A percentile compares a stretch with the other conserved stretches of the same genome.
Conservation (phyloP, 2,113 vertebrate genomes). For the Anguilla japonica region DNA sequence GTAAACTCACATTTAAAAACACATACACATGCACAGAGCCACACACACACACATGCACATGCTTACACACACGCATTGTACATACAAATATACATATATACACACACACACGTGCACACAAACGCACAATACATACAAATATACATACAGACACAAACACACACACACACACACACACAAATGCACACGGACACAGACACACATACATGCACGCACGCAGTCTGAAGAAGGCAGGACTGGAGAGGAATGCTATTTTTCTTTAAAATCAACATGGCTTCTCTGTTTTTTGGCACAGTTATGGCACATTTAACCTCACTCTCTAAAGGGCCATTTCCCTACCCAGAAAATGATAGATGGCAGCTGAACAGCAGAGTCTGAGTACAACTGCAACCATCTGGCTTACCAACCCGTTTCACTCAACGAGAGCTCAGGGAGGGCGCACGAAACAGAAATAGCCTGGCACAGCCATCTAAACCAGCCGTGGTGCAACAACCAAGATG, state of each 20-base stretch:
- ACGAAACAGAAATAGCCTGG: not conserved
- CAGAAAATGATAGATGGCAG: constrained; percentile 3
- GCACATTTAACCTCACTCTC: not conserved
- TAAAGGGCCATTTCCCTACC: not conserved
- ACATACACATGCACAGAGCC: not conserved
- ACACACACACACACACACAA: not conserved
- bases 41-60: not conserved
- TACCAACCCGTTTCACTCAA: not conserved
- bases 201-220: not conserved
- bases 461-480: not conserved
- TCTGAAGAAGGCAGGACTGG: not conserved
- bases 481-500: not conserved
- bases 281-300: not conserved
- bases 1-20: too few relatives aligned
- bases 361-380: not conserved
- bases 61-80: not conserved
- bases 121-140: not conserved
- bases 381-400: not conserved
- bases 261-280: constrained; percentile 1
- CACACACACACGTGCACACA: not conserved
- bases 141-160: not conserved
- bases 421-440: not conserved
- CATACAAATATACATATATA: not conserved
- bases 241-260: not conserved
- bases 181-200: not conserved